Conservation (phyloP, 2,797 vertebrate species). For the Poecilia gillii region DNA sequence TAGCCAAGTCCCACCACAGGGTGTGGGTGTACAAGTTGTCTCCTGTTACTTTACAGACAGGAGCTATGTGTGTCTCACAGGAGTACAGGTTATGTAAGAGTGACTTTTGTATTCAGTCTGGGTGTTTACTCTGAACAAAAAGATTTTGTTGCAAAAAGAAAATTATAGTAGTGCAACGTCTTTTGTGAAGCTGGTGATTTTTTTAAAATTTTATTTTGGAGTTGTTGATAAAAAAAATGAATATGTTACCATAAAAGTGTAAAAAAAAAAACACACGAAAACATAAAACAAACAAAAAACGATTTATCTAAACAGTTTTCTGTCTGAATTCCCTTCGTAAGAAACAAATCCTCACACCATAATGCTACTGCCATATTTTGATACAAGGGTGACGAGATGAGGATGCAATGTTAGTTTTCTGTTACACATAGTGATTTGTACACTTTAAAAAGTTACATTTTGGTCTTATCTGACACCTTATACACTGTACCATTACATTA, state of each 20-base stretch:
- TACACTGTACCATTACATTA: neutral
- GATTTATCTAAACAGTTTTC: neutral
- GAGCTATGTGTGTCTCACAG: neutral
- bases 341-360: neutral
- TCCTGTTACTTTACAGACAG: neutral
- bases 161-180: neutral
- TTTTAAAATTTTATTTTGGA: neutral
- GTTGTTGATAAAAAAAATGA: neutral
- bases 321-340: neutral
- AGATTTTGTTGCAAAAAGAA: neutral
- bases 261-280: neutral
- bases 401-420: neutral
- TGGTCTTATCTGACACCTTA: neutral
- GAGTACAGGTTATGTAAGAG: slow-evolving; percentile 31
- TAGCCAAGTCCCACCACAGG: neutral
- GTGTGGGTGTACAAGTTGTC: neutral
- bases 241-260: neutral
- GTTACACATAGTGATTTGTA: neutral
- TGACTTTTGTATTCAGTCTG: slow-evolving; percentile 5
- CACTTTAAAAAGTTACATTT: neutral
- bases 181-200: neutral
- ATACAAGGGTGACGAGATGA: neutral
- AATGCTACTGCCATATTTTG: neutral
- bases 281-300: neutral
- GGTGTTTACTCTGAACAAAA: slow-evolving; percentile 8